Evolutionary conservation across 2,797 vertebrate genomes (phyloP), one percentile per base, ranked within the genome.

Genomic region (Naso thynnoides): DNA sequence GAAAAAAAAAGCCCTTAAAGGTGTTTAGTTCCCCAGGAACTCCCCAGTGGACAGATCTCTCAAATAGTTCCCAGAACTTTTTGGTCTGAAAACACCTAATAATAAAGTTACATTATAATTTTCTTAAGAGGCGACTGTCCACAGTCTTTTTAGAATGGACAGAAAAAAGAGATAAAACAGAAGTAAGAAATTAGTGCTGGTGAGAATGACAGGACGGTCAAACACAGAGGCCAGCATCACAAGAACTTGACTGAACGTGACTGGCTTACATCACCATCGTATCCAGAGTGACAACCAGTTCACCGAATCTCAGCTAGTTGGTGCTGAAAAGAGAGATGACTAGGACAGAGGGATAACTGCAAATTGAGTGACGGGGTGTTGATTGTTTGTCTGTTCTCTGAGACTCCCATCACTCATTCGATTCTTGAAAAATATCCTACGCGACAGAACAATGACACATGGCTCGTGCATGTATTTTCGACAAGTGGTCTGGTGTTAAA

Each of bases 231-330:
- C 60, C 54, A 39, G 16, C 71, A 49, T 63, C 41, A 61, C 54
- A 53, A 15, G 57, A 64, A 36, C 57, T 70, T 67, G 80, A 73
- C 83, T 85, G 75, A 87, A 88, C 85, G 87, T 90, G 88, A 76
- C 68, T 4, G 47, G 23, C 54, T 56, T 74, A 60, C 82, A 47
- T 87, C 88, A 85, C 56, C 9, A 6, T 48, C n/a, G 15, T 0
- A 58, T 53, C 78, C 53, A 67, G 78, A 73, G 81, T 75, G 77
- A 85, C 69, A 26, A 71, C 76, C 56, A n/a, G n/a, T 80, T 57
- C 45, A 54, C 41, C 54, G 69, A 65, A 73, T 78, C 72, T 78
- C 84, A 87, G 88, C 83, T 88, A 84, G 83, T 82, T 71, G 81
- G 74, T 23, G 75, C 81, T 70, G 79, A 84, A 87, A 81, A 33